Base-by-base conservation (phyloP, 1,140 invertebrate genomes). In the Ceratitis capitata region DNA sequence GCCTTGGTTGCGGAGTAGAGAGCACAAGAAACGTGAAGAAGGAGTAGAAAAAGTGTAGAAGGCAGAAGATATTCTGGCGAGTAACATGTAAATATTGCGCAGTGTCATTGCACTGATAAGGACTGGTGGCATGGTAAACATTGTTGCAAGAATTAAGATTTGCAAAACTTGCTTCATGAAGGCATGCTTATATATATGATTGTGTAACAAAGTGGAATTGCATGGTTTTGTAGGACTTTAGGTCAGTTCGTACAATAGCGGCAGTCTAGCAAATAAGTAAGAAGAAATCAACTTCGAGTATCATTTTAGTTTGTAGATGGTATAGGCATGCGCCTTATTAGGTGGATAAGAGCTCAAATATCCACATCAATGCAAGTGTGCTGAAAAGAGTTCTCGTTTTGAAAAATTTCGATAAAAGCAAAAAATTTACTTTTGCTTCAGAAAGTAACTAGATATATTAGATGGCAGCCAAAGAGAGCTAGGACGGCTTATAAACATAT, bases 101-200 rank as follows among this genome's bases (percentile, higher is more conserved):
- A 14, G 10, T 83, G 82, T 10, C 47, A 53, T 32, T 53, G 82
- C 82, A n/a, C 82, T 83, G 45, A 83, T 83, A 83, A 83, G 82
- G 14, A 83, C 47, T 3, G 10, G 12, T 29, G 32, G 26, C 29
- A 23, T n/a, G n/a, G n/a, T n/a, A n/a, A n/a, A n/a, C 29, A 69
- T 2, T 35, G 26, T 69, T 69, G 64, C 23, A 26, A 83, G 32
- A 1, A 53, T 9, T 14, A 1, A 7, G 16, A n/a, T 2, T 32
- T 45, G 45, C 19, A 29, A 14, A 53, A 26, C 16, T 16, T 2
- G 5, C 32, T 83, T 35, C 19, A 2, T 32, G 39, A 14, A 78
- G n/a, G 19, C 26, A 9, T 23, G 7, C 56, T 19, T 32, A 29
- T 69, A 69, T n/a, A 42, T 6, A 78, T 12, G 47, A 49, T 12